These are phyloP conservation scores for Isurus oxyrinchus DNA, from an alignment of 2,113 vertebrate species.

Conservation along the genomic window DNA sequence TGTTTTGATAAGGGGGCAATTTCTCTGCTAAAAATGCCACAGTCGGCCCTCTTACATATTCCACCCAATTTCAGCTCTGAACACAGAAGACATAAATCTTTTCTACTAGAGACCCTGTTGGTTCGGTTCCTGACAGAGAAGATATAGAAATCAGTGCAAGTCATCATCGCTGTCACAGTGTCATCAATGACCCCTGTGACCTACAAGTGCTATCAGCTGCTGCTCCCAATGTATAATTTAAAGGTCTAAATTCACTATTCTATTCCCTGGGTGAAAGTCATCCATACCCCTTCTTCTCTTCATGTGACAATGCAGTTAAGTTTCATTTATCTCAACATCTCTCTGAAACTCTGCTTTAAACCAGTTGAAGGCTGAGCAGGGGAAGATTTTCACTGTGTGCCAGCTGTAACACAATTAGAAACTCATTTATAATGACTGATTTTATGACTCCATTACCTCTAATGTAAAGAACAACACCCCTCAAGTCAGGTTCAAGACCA, in stretches of 20 bases:
- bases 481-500: neutral
- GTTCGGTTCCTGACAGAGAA: constrained; percentile 16
- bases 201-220: constrained; percentile 47
- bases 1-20: neutral
- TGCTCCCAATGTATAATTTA: constrained; percentile 47
- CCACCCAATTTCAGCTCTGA: constrained; percentile 22
- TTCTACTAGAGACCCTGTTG: neutral
- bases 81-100: constrained; percentile 29
- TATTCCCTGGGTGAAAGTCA: constrained; percentile 48
- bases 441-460: neutral
- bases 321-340: neutral
- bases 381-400: neutral
- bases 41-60: neutral
- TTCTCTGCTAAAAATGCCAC: neutral
- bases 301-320: constrained; percentile 4
- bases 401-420: neutral
- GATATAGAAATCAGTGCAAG: constrained; percentile 45
- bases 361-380: neutral
- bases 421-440: neutral
- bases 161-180: constrained; percentile 42
- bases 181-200: constrained; percentile 49
- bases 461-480: neutral
- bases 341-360: neutral
- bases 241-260: constrained; percentile 45
- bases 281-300: neutral